Base-by-base conservation (phyloP, 1,140 invertebrate genomes). In the Zaprionus ornatus region DNA sequence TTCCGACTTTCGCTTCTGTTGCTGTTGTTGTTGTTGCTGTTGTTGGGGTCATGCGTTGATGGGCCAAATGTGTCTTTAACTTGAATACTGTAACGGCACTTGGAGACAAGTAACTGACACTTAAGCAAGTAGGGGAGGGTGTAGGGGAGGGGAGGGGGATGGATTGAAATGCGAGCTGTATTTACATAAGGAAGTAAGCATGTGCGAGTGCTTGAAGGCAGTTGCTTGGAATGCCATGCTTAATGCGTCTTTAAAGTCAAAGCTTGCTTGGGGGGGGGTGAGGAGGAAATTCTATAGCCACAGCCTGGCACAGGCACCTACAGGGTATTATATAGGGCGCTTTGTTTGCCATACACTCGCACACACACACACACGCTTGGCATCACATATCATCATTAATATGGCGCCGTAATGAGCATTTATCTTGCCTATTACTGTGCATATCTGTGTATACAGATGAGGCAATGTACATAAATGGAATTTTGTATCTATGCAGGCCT, bases 31-130 rank as follows among this genome's bases (percentile, higher is more conserved):
- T 32, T 37, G 25, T 56, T 56, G 27, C 50, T 56, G 27, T n/a
- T 54, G 35, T 48, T 64, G 19, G 25, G 35, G 35, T 74, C 45
- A 48, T 82, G 78, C 75, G 79, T 63, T 82, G 78, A 80, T 62
- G 68, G 69, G 62, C 54, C 50, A 78, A 87, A 87, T 88, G 84
- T 84, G 85, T 80, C 80, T 87, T 88, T 88, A 87, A 87, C 77
- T 84, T 84, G 74, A 87, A 84, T 84, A 68, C 79, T 66, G 52
- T 68, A 79, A 54, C 27, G 64, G 23, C 67, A 83, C 65, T 86
- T 66, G 60, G 71, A 65, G 75, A 40, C 73, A 77, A 35, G 57
- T 40, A 63, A 56, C 64, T 50, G 61, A 7, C 21, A 50, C 45
- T 50, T 50, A 50, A 21, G 45, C 29, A 32, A 32, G 29, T 32